Evolutionary conservation across 2,888 invertebrate genomes (phyloP), one percentile per base, ranked within the genome.

Genomic region (Pherbina coryleti): DNA sequence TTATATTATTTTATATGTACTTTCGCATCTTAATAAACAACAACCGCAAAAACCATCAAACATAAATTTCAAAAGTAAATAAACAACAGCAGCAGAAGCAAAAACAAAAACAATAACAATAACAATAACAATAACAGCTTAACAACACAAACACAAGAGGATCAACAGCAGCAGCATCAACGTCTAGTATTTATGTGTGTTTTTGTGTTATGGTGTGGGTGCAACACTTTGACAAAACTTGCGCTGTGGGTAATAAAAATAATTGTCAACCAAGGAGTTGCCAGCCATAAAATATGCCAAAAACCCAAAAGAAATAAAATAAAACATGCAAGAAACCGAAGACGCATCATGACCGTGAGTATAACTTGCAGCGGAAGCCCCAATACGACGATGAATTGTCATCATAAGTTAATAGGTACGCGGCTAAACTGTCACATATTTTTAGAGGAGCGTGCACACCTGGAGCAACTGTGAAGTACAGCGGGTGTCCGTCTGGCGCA

Each of bases 211-310:
- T 55, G 19, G 28, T 31, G 31, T 44, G 14, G 14, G 60, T 60
- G 22, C 67, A 67, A 55, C 75, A 75, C 55, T 75, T 75, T 66
- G 66, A 67, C 75, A 75, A 75, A 75, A 75, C 66, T 64, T 74
- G 66, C 78, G 77, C 74, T 76, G 77, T 51, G 78, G 71, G 81
- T 79, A 81, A 82, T 83, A 83, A 83, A 82, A 83, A 81, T 83
- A 83, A 83, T 83, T 83, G 83, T 83, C 83, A 82, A 78, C 82
- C 81, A 79, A 82, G 83, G 82, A 83, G 82, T 81, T 80, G 78
- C 62, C 70, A 55, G 71, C 62, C 66, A 73, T 66, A 75, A 75
- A 75, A 66, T 55, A 55, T 25, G 28, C 22, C 66, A 70, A 49
- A 60, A 73, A 25, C 51, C 51, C 67, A 55, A 57, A 53, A 51